phyloP scores from a whole-genome alignment of 1,140 invertebrate species.

The Aphelenchoides besseyi region DNA sequence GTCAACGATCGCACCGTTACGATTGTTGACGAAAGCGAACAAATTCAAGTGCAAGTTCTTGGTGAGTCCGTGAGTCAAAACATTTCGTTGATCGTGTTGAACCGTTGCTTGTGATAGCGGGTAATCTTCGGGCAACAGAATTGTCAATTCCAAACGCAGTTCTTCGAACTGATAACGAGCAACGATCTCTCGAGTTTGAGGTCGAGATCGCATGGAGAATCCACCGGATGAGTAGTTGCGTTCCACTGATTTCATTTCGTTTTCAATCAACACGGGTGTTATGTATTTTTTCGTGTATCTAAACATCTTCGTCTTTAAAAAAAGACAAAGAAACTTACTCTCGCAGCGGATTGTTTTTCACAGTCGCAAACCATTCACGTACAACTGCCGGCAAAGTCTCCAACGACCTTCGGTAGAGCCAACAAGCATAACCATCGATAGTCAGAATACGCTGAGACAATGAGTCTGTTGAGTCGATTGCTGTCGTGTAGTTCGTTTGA shows the following conservation, averaged over 20 bases:
- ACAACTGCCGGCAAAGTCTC: constrained; percentile 29
- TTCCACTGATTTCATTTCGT: constrained; percentile 9
- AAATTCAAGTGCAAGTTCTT: constrained; percentile 15
- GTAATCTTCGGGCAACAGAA: constrained; percentile 43
- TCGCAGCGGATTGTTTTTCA: background rate
- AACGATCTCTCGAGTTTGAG: constrained; percentile 24
- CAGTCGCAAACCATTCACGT: constrained; percentile 17
- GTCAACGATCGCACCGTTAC: constrained; percentile 74
- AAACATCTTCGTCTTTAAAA: background rate
- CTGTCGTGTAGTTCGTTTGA: background rate
- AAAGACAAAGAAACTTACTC: constrained; percentile 15
- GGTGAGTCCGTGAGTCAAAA: constrained; percentile 8
- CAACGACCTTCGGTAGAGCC: constrained; percentile 10
- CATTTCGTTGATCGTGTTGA: constrained; percentile 16
- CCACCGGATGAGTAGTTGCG: background rate
- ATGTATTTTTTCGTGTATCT: constrained; percentile 22
- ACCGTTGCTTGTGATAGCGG: constrained; percentile 33
- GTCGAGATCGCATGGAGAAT: constrained; percentile 8
- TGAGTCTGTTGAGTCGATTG: background rate
- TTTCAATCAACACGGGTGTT: constrained; percentile 17
- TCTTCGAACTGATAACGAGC: constrained; percentile 39
- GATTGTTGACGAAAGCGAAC: constrained; percentile 20
- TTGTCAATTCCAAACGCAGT: constrained; percentile 19
- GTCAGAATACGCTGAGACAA: background rate
- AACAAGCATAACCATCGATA: constrained; percentile 20